Percentiles rank a stretch among this genome's conserved stretches.
Evolutionary conservation across 1,140 invertebrate species (phyloP).

Genomic region (Phenacoccus solenopsis): DNA sequence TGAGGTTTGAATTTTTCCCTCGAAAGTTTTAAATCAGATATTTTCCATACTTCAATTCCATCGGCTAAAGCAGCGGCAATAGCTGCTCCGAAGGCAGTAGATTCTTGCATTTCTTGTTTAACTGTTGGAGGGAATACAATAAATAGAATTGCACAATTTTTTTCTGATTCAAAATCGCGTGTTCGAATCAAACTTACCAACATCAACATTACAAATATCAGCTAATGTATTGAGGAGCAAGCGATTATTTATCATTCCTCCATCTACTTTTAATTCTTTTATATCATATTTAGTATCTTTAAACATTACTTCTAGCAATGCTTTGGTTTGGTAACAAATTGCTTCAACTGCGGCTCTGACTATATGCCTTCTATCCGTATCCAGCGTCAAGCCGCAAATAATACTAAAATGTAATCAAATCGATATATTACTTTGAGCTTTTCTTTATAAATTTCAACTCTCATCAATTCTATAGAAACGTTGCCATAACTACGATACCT

Average conservation of each 20-base stretch:
- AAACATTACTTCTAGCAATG: constrained; percentile 76
- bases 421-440: not conserved
- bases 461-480: not conserved
- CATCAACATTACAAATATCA: constrained; percentile 70
- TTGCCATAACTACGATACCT: not conserved
- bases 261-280: constrained; percentile 77
- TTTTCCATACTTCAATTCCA: constrained; percentile 46
- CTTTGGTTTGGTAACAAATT: constrained; percentile 87
- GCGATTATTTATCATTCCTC: constrained; percentile 79
- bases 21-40: constrained; percentile 32
- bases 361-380: constrained; percentile 84
- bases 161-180: not conserved
- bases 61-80: constrained; percentile 76
- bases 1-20: constrained; percentile 50
- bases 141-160: not conserved
- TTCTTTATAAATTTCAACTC: not conserved
- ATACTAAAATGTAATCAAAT: constrained; percentile 42
- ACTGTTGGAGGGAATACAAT: constrained; percentile 42
- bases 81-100: constrained; percentile 84
- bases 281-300: constrained; percentile 76
- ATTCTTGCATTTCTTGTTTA: constrained; percentile 79
- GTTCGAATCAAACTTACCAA: constrained; percentile 46
- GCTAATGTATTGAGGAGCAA: constrained; percentile 91
- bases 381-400: constrained; percentile 89
- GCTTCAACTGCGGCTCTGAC: constrained; percentile 86